phyloP scores from a whole-genome alignment of 2,113 vertebrate species.

The Erinaceus europaeus region DNA sequence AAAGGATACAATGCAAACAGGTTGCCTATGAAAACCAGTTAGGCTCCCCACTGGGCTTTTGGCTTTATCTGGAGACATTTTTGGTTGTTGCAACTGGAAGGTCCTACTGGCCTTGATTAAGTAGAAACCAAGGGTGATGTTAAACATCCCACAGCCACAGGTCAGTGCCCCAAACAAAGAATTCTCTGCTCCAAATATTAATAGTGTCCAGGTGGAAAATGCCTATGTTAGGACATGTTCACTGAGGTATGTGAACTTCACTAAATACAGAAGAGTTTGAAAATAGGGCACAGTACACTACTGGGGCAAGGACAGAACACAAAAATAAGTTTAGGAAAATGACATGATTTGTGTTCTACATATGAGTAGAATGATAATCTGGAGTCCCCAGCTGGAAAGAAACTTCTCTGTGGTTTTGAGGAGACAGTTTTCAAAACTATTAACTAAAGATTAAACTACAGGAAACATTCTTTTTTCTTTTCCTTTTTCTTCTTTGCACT shows the following conservation, averaged over 20 bases:
- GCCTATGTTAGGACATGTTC: not conserved
- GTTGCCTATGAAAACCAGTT: not conserved
- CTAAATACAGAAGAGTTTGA: slow-evolving; percentile 52
- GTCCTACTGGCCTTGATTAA: not conserved
- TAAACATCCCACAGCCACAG: not conserved
- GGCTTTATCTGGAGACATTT: not conserved
- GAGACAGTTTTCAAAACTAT: slow-evolving; percentile 45
- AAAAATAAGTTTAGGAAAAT: slow-evolving; percentile 77
- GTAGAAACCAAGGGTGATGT: not conserved
- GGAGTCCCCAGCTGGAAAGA: slow-evolving; percentile 57
- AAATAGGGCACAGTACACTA: slow-evolving; percentile 67
- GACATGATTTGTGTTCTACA: slow-evolving; percentile 68
- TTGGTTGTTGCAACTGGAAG: not conserved
- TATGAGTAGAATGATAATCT: slow-evolving; percentile 64
- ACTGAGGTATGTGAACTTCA: slow-evolving; percentile 11
- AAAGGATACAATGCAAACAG: not conserved
- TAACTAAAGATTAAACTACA: slow-evolving; percentile 55
- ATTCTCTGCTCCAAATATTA: not conserved
- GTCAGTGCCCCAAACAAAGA: not conserved
- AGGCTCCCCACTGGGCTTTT: not conserved
- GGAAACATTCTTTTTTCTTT: no score
- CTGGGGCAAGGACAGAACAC: slow-evolving; percentile 51
- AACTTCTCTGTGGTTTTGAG: slow-evolving; percentile 46
- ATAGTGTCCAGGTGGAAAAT: not conserved
- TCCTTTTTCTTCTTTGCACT: no score